Evolutionary conservation across 2,113 vertebrate genomes (phyloP).

Genomic region (Ammodytes dubius): DNA sequence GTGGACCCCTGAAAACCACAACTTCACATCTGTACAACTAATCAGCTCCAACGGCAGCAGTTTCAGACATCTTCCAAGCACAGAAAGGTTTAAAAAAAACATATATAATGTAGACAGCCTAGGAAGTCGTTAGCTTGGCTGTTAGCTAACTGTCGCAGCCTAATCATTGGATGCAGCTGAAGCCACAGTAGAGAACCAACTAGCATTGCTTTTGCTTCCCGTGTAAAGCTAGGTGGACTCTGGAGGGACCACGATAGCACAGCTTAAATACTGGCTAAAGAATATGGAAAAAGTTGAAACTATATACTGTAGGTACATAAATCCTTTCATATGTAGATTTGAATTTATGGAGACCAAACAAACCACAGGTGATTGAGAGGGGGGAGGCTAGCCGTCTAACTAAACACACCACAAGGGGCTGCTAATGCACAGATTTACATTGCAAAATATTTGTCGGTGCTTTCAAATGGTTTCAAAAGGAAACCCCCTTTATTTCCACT

Average conservation of each 20-base stretch:
- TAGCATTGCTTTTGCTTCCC: constrained; percentile 17
- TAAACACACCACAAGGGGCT: constrained; percentile 56
- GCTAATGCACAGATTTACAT: constrained; percentile 45
- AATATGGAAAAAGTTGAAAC: not conserved
- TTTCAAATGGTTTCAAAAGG: constrained; percentile 34
- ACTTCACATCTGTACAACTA: constrained; percentile 67
- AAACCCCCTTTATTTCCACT: constrained; percentile 36
- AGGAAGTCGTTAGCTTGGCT: constrained; percentile 22
- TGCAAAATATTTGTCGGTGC: not conserved
- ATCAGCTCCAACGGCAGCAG: constrained; percentile 47
- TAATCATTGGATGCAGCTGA: constrained; percentile 25
- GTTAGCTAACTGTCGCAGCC: not conserved
- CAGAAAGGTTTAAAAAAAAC: not conserved
- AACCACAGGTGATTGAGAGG: not conserved
- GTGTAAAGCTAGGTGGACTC: constrained; percentile 28
- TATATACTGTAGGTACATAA: not conserved
- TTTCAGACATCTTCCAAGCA: constrained; percentile 28
- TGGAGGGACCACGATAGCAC: constrained; percentile 19
- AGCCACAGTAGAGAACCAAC: constrained; percentile 7
- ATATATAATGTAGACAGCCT: not conserved
- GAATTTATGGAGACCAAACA: not conserved
- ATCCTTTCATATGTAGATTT: not conserved
- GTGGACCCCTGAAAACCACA: constrained; percentile 51
- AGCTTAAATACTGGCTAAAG: not conserved
- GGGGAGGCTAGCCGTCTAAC: not conserved